Evolutionary conservation across 2,113 vertebrate genomes (phyloP).

Genomic region (Phycodurus eques): DNA sequence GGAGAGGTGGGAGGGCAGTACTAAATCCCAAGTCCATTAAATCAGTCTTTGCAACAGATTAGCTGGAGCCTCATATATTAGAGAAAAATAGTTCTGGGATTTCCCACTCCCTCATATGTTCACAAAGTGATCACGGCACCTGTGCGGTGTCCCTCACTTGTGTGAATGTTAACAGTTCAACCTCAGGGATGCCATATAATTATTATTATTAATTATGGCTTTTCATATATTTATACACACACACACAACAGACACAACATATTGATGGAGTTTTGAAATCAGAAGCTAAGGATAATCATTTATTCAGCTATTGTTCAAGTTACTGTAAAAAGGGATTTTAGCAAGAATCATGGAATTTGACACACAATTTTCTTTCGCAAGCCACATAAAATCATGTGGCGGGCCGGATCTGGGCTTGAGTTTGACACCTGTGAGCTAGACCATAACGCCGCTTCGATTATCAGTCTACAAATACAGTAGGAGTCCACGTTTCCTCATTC

Average conservation of each 20-base stretch:
- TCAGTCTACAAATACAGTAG: not conserved
- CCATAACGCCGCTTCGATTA: no score
- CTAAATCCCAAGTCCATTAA: constrained; percentile 54
- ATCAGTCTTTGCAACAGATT: constrained; percentile 47
- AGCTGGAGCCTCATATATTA: constrained; percentile 37
- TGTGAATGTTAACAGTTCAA: constrained; percentile 16
- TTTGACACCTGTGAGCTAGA: no score
- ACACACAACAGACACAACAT: no score
- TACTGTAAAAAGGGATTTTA: no score
- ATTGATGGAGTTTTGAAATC: no score
- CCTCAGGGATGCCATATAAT: constrained; percentile 38
- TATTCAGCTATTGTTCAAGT: no score
- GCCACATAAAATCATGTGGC: no score
- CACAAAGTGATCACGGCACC: constrained; percentile 22
- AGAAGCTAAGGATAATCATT: no score
- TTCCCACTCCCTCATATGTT: constrained; percentile 32
- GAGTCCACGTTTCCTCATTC: not conserved
- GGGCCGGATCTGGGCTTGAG: no score
- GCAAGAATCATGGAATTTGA: no score
- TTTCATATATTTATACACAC: no score
- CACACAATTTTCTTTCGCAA: no score
- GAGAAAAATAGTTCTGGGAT: constrained; percentile 35
- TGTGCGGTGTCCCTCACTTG: constrained; percentile 20
- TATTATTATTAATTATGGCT: constrained; percentile 18
- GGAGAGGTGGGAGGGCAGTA: not conserved